Conservation (phyloP, 2,888 invertebrate genomes). For the Zhengitettix transpicula region DNA sequence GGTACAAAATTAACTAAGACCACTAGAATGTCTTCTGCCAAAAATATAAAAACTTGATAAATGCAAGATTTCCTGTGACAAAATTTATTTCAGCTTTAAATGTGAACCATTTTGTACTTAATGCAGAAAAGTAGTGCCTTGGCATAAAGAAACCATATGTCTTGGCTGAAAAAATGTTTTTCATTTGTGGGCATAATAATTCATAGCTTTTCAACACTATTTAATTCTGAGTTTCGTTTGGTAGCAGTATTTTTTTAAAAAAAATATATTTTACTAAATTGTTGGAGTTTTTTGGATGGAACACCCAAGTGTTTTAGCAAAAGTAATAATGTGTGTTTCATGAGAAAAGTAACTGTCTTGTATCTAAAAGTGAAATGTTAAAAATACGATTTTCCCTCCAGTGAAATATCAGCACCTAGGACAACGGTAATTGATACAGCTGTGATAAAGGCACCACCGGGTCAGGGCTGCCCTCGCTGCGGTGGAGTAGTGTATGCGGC, state of each 20-base stretch:
- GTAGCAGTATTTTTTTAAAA: background rate
- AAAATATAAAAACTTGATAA: too few species aligned
- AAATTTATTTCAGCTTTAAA: too few species aligned
- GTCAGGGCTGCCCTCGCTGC: constrained; percentile 78
- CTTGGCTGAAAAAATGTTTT: too few species aligned
- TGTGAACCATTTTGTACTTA: too few species aligned
- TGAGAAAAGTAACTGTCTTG: too few species aligned
- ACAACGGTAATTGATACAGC: constrained; percentile 67
- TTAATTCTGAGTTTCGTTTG: background rate
- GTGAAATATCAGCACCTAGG: constrained; percentile 55
- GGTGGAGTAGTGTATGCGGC: constrained; percentile 87
- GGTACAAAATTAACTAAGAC: too few species aligned
- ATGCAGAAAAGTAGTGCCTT: too few species aligned
- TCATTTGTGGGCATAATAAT: too few species aligned
- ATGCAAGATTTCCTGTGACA: too few species aligned
- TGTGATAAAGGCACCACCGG: constrained; percentile 60
- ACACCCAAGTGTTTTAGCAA: background rate
- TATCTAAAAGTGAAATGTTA: background rate
- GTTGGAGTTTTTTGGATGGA: background rate
- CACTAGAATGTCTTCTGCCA: too few species aligned
- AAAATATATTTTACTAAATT: background rate
- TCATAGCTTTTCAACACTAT: too few species aligned
- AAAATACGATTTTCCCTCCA: constrained; percentile 19
- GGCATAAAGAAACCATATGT: too few species aligned
- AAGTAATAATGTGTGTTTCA: background rate